Percentiles rank a stretch among this genome's conserved stretches.
Evolutionary conservation across 1,140 invertebrate species (phyloP).

Genomic region (Papilio xuthus): DNA sequence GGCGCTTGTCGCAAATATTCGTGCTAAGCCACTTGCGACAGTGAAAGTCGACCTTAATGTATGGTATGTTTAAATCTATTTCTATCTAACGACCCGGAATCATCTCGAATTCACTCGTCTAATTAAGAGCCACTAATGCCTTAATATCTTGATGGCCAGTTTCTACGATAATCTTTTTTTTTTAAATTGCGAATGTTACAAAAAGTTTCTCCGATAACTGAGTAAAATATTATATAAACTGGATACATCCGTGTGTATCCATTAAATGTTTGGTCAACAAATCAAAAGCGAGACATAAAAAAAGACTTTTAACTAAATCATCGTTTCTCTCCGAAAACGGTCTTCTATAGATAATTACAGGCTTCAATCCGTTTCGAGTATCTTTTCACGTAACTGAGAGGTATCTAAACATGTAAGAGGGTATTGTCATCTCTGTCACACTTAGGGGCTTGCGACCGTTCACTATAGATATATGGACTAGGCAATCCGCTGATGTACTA

Average conservation of each 20-base stretch:
- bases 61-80: too few relatives aligned
- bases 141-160: too few relatives aligned
- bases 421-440: constrained; percentile 36
- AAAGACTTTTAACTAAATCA: constrained; percentile 77
- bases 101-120: too few relatives aligned
- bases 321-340: constrained; percentile 72
- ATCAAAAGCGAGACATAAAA: constrained; percentile 70
- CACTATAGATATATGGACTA: background rate
- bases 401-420: constrained; percentile 64
- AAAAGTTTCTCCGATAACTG: too few relatives aligned
- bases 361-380: constrained; percentile 52
- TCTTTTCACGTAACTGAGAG: constrained; percentile 55
- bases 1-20: too few relatives aligned
- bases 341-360: constrained; percentile 77
- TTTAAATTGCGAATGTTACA: too few relatives aligned
- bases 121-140: too few relatives aligned
- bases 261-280: constrained; percentile 69
- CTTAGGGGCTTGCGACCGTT: background rate
- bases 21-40: too few relatives aligned
- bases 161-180: too few relatives aligned
- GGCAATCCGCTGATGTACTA: background rate
- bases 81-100: too few relatives aligned
- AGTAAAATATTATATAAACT: background rate
- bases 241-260: constrained; percentile 46
- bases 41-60: too few relatives aligned